A percentile compares a stretch with the other conserved stretches of the same genome.
Conservation (phyloP, 2,113 vertebrate genomes). For the Gobio gobio region DNA sequence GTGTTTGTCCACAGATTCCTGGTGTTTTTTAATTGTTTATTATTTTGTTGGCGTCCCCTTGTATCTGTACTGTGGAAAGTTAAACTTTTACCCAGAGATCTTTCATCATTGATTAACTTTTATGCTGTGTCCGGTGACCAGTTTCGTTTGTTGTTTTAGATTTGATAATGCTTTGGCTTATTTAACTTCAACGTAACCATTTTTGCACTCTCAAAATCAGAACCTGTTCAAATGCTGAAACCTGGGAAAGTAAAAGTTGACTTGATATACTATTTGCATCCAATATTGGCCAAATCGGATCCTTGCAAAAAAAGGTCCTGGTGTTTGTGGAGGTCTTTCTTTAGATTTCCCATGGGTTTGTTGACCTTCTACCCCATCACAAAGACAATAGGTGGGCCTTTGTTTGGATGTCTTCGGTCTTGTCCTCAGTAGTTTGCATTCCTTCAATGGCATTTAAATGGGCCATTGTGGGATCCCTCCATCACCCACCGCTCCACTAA, state of each 20-base stretch:
- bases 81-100: not conserved
- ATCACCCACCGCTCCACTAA: conserved; percentile 9
- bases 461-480: not conserved
- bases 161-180: too few species aligned
- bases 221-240: too few species aligned
- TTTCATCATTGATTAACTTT: not conserved
- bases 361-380: not conserved
- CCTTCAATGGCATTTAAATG: conserved; percentile 33
- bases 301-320: not conserved
- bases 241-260: too few species aligned
- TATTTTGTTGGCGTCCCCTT: too few species aligned
- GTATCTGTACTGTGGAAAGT: too few species aligned
- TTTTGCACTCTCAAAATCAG: too few species aligned
- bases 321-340: not conserved
- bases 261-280: too few species aligned
- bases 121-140: not conserved
- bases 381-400: not conserved
- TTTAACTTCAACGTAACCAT: too few species aligned
- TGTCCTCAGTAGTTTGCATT: conserved; percentile 15
- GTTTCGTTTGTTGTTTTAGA: too few species aligned
- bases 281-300: not conserved
- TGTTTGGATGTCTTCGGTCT: not conserved
- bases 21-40: too few species aligned
- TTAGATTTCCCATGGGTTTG: not conserved
- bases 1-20: too few species aligned